Base-by-base conservation (phyloP, 2,113 vertebrate species). In the Speoplatyrhinus poulsoni region DNA sequence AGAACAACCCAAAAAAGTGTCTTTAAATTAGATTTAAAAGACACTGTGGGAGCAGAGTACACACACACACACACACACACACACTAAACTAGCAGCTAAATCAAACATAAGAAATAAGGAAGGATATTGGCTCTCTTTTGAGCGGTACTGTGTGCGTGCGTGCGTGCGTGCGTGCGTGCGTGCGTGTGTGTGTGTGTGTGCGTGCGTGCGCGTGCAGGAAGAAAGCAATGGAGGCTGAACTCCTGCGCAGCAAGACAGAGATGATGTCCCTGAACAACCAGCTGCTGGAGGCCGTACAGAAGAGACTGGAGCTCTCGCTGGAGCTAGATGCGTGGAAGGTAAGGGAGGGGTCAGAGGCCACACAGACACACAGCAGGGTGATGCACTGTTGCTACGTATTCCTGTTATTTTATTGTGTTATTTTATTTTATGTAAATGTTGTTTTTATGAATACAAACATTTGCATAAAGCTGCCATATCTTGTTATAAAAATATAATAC, bases 311-410 rank as follows among this genome's bases (percentile, higher is more conserved):
- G 75, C 83, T 95, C 72, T 89, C 88, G 2, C 85, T 95, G 85
- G 95, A 96, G 84, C 84, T 94, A 6, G 95, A 96, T 57, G 91
- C 93, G 68, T 96, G 95, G 95, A 94, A 95, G 94, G 95, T 95
- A 90, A 69, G 84, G 9, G 59, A 46, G 49, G 36, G 36, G 26
- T 26, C 26, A 26, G 26, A 26, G 26, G 26, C 26, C 26, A 26
- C 7, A 41, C 36, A 41, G 36, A 5, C 7, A 41, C 3, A 8
- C 36, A 41, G 36, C 36, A 41, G 36, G 36, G 36, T 41, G 3
- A 5, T 5, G 7, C 7, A 8, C 5, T 41, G 7, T 41, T 41
- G 36, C 4, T 8, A 41, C 36, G 4, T 41, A 26, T 26, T 26
- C 26, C 26, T 26, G 19, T 19, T 19, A 19, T 19, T 19, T 19